A percentile compares a stretch with the other conserved stretches of the same genome.
Evolutionary conservation across 2,113 vertebrate genomes (phyloP).

Genomic region (Paraplagusia blochii): DNA sequence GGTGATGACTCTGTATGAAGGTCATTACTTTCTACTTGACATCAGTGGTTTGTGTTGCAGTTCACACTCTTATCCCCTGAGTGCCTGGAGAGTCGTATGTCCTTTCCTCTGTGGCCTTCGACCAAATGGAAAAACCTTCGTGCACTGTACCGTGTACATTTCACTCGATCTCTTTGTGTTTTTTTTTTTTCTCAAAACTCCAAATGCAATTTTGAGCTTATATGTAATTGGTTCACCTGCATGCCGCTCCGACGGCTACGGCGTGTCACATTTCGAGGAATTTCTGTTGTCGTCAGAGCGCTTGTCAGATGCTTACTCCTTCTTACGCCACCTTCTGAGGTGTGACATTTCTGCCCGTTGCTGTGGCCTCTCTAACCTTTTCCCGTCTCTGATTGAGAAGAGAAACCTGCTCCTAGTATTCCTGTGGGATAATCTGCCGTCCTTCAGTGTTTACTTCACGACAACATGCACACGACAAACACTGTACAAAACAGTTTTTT

Average conservation of each 20-base stretch:
- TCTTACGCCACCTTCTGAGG: slow-evolving; percentile 37
- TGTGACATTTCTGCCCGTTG: slow-evolving; percentile 48
- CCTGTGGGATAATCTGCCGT: slow-evolving; percentile 44
- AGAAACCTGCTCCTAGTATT: slow-evolving; percentile 27
- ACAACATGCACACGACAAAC: slow-evolving; percentile 28
- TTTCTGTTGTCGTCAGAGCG: slow-evolving; percentile 45
- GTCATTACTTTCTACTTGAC: slow-evolving; percentile 42
- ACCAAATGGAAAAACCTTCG: slow-evolving; percentile 13
- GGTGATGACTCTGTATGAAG: slow-evolving; percentile 20
- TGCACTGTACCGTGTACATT: background rate
- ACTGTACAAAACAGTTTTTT: slow-evolving; percentile 38
- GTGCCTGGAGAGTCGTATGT: slow-evolving; percentile 12
- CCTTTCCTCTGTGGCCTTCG: slow-evolving; percentile 20
- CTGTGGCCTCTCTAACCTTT: slow-evolving; percentile 11
- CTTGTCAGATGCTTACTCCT: slow-evolving; percentile 23
- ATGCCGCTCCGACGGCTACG: slow-evolving; percentile 13
- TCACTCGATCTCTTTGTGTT: background rate
- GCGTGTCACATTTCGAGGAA: slow-evolving; percentile 45
- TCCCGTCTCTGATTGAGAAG: slow-evolving; percentile 22
- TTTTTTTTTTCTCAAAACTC: background rate
- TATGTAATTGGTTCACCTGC: background rate
- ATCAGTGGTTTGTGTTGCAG: slow-evolving; percentile 6
- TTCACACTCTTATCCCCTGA: slow-evolving; percentile 31
- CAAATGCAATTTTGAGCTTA: background rate
- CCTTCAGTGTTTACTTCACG: slow-evolving; percentile 36